phyloP scores from a whole-genome alignment of 2,888 invertebrate genomes.

The Glaucopsyche alexis region DNA sequence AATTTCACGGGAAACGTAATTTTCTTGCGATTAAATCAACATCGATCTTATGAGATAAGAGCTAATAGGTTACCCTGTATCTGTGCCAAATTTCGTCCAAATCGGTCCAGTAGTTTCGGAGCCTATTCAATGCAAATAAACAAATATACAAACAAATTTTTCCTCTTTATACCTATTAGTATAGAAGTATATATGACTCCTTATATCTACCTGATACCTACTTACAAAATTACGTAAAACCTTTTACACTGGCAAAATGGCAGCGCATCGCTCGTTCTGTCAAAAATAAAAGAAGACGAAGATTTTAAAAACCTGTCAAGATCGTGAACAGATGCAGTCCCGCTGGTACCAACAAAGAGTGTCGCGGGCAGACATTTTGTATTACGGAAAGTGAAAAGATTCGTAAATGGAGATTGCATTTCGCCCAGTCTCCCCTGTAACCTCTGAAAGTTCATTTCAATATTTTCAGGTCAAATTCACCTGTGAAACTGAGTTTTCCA shows the following conservation, averaged over 20 bases:
- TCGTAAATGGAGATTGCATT: slow-evolving; percentile 20
- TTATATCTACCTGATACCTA: no score
- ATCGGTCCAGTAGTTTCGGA: no score
- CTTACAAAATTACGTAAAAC: no score
- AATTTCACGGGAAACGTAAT: no score
- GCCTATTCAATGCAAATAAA: no score
- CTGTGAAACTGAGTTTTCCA: background rate
- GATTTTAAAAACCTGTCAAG: background rate
- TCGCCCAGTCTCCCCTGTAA: background rate
- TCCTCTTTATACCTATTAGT: no score
- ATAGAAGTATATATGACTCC: no score
- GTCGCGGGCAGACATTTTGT: slow-evolving; percentile 15
- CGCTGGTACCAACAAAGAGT: background rate
- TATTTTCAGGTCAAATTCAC: slow-evolving; percentile 4
- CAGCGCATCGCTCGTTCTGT: background rate
- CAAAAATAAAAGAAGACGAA: slow-evolving; percentile 5
- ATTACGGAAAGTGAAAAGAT: slow-evolving; percentile 24
- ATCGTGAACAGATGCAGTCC: background rate
- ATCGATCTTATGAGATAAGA: no score
- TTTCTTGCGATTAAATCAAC: no score
- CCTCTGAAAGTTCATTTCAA: background rate
- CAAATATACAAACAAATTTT: no score
- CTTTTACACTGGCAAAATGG: background rate
- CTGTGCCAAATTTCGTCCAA: no score
- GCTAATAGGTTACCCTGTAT: no score